Evolutionary conservation across 2,113 vertebrate species (phyloP), one percentile per base, ranked within the genome.

Genomic region (Hemicordylus capensis): DNA sequence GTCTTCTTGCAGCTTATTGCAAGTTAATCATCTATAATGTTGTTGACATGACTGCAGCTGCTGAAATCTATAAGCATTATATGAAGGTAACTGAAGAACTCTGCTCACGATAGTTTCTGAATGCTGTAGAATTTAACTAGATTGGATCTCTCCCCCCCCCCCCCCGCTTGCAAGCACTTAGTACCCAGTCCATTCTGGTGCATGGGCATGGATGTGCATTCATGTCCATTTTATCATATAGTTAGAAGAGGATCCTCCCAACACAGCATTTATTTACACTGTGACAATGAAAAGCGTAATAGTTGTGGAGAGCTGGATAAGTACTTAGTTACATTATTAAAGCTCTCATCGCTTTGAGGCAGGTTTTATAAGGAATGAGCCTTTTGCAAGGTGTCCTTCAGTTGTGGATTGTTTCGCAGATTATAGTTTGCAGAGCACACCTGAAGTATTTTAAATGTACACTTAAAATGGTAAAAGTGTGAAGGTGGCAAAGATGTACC

Each of bases 1-100:
- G 93, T 74, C 95, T 97, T 84, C 97, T 99, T 28, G 97, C 97
- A 31, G 97, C 97, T 2, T 98, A 96, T 94, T 98, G 98, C 95
- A 98, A 98, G 76, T 96, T 99, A 80, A 96, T 98, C 14, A 94
- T 97, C 6, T 96, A 96, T 51, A 94, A 97, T 3, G 97, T 98
- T 88, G 95, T 98, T 84, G 98, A 98, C 95, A 97, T 97, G 96
- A 94, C 96, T 92, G 92, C 95, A 80, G 98, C 97, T 0, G 96
- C 97, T 1, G 97, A 98, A 88, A 93, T 99, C 94, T 98, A 97
- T 92, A 97, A 96, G 92, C 92, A 97, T 89, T 99, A 98, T 86
- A 95, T 97, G 94, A 98, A 98, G 98, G 98, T 99, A 96, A 93
- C 69, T 54, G 64, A 85, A 79, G 56, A 84, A 39, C 88, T 81